Evolutionary conservation across 64 coral and sea anemone species (phyloP).

Genomic region (Cladopsammia gracilis): DNA sequence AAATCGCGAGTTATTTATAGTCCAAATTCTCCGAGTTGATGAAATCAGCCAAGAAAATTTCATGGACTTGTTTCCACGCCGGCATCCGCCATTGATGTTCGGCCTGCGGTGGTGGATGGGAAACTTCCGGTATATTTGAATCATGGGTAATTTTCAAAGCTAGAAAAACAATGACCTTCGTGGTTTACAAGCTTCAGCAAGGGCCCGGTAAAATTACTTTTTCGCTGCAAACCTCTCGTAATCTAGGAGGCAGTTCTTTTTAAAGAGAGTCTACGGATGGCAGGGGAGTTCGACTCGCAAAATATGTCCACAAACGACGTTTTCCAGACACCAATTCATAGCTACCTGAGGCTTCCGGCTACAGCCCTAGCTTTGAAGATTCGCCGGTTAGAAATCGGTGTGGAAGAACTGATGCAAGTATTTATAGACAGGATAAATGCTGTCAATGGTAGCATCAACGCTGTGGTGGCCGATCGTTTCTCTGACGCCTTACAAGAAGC

Average conservation of each 20-base stretch:
- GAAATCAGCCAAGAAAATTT: slow-evolving; percentile 39
- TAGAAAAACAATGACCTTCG: too few relatives aligned
- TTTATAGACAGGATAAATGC: slow-evolving; percentile 90
- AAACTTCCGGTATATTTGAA: background rate
- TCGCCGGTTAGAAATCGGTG: slow-evolving; percentile 83
- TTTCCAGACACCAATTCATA: slow-evolving; percentile 55
- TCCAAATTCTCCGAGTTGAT: slow-evolving; percentile 26
- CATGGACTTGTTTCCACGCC: slow-evolving; percentile 27
- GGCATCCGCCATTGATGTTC: slow-evolving; percentile 48
- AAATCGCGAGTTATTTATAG: slow-evolving; percentile 13
- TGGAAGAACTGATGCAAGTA: slow-evolving; percentile 71
- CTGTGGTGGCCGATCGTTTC: slow-evolving; percentile 88
- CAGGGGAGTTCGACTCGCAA: background rate
- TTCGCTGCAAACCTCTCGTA: background rate
- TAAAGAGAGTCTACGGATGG: background rate
- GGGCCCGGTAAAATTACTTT: too few relatives aligned
- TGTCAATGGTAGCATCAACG: slow-evolving; percentile 85
- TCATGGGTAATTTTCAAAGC: background rate
- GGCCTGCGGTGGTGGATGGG: background rate
- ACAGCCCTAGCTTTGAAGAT: slow-evolving; percentile 79
- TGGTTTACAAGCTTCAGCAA: too few relatives aligned
- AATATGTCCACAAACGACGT: slow-evolving; percentile 46
- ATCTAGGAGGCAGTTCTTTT: background rate
- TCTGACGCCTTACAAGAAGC: slow-evolving; percentile 82
- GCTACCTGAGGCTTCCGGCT: slow-evolving; percentile 74